Percentiles rank a stretch among this genome's conserved stretches.
Conservation (phyloP, 2,888 invertebrate genomes). For the Eulithis prunata region DNA sequence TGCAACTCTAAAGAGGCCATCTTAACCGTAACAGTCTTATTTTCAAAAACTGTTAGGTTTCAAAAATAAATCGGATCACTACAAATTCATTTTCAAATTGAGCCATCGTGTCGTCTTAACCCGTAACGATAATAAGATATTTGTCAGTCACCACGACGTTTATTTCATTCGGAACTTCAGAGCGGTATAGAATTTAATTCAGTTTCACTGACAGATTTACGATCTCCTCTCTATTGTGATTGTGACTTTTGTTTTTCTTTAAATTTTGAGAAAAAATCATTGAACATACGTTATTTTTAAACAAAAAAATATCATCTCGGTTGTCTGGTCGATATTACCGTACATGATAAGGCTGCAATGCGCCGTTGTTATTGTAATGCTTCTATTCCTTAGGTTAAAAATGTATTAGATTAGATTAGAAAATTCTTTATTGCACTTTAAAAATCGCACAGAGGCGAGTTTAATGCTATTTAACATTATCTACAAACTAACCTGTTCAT, state of each 20-base stretch:
- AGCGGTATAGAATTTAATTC: slow-evolving; percentile 66
- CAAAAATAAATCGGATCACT: slow-evolving; percentile 11
- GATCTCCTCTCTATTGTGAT: slow-evolving; percentile 64
- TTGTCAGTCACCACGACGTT: slow-evolving; percentile 64
- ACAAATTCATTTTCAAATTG: slow-evolving; percentile 30
- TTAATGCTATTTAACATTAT: too few relatives aligned
- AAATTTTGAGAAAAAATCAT: slow-evolving; percentile 48
- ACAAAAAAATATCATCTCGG: too few relatives aligned
- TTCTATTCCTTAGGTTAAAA: too few relatives aligned
- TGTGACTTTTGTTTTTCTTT: slow-evolving; percentile 55
- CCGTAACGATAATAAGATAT: slow-evolving; percentile 59
- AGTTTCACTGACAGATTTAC: slow-evolving; percentile 69
- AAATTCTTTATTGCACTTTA: too few relatives aligned
- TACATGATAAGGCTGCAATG: too few relatives aligned
- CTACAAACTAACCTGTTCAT: too few relatives aligned
- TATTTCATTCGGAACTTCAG: slow-evolving; percentile 57
- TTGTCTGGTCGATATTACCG: too few relatives aligned
- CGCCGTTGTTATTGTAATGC: too few relatives aligned
- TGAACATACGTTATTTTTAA: slow-evolving; percentile 21
- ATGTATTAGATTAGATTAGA: too few relatives aligned
- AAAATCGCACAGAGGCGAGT: too few relatives aligned
- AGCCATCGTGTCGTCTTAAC: slow-evolving; percentile 49
- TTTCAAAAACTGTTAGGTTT: too few relatives aligned
- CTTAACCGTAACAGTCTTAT: too few relatives aligned
- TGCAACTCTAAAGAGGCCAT: not conserved